Base-by-base conservation (phyloP, 2,113 vertebrate species). In the Chitala chitala region DNA sequence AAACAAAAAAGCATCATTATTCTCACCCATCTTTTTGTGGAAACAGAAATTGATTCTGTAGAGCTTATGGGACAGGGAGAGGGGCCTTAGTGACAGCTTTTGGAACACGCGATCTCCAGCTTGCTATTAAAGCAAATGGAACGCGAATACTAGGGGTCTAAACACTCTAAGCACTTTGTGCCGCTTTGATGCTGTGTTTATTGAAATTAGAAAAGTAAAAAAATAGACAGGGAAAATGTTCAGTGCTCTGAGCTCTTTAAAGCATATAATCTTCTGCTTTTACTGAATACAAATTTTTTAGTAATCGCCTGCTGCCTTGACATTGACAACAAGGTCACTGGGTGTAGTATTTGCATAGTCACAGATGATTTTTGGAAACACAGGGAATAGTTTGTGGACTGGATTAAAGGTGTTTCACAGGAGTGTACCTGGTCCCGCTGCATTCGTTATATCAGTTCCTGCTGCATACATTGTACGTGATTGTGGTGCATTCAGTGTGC, bases 401-500 rank as follows among this genome's bases (percentile, higher is more conserved):
- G 78, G 86, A 59, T 38, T 78, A 81, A 76, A 75, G 77, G 69
- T 33, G 53, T 0, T 29, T 83, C 69, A 50, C 40, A 69, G 71
- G 77, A 50, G 72, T 72, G 75, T 80, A 69, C 75, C 82, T 85
- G 80, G 75, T 78, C 75, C 72, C 26, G n/a, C n/a, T n/a, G n/a
- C n/a, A n/a, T n/a, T n/a, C n/a, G n/a, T n/a, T n/a, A n/a, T n/a
- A n/a, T n/a, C n/a, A n/a, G n/a, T 71, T 75, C 63, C 46, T 17
- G 40, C 77, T 82, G 85, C 77, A 73, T 71, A 81, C 84, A 84
- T 89, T 86, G 84, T 78, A 80, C 83, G 87, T 91, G 87, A 90
- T 91, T 90, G 85, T 79, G 81, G 88, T 86, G 83, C 82, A 85
- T 81, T 89, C 86, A 79, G 82, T 89, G 86, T 82, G 81, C 81